A percentile compares a stretch with the other conserved stretches of the same genome.
These are phyloP conservation scores for Forbesichthys agassizii DNA, from an alignment of 2,113 vertebrate genomes.

Conservation along the genomic window DNA sequence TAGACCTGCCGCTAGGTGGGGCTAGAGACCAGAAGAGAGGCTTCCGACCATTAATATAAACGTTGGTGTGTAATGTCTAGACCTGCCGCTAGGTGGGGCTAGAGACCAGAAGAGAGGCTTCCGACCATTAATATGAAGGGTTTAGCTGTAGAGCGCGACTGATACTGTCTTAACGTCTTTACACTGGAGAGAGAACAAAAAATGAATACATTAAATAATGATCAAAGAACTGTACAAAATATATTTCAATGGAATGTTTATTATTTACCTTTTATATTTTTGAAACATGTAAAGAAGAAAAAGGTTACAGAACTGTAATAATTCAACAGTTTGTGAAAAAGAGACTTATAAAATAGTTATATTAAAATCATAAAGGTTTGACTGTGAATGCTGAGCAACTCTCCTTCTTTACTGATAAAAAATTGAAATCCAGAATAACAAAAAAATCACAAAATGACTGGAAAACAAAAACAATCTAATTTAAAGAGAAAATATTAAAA, in stretches of 20 bases:
- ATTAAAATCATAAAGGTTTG: slow-evolving; percentile 74
- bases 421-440: slow-evolving; percentile 53
- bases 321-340: slow-evolving; percentile 76
- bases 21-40: not conserved
- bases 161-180: slow-evolving; percentile 75
- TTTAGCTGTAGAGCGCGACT: slow-evolving; percentile 60
- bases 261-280: slow-evolving; percentile 82
- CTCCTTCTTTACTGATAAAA: slow-evolving; percentile 72
- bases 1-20: not conserved
- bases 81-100: not conserved
- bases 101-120: slow-evolving; percentile 58
- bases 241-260: slow-evolving; percentile 83
- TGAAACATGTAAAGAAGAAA: slow-evolving; percentile 75
- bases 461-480: slow-evolving; percentile 57
- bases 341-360: slow-evolving; percentile 69
- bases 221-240: slow-evolving; percentile 75
- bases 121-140: slow-evolving; percentile 48
- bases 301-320: slow-evolving; percentile 61
- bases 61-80: not conserved
- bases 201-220: slow-evolving; percentile 40
- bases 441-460: slow-evolving; percentile 52
- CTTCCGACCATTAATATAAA: too few species aligned
- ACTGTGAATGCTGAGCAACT: slow-evolving; percentile 80
- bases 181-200: slow-evolving; percentile 56
- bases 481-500: slow-evolving; percentile 70